phyloP scores from a whole-genome alignment of 2,888 invertebrate genomes.

The Melinaea menophilus region DNA sequence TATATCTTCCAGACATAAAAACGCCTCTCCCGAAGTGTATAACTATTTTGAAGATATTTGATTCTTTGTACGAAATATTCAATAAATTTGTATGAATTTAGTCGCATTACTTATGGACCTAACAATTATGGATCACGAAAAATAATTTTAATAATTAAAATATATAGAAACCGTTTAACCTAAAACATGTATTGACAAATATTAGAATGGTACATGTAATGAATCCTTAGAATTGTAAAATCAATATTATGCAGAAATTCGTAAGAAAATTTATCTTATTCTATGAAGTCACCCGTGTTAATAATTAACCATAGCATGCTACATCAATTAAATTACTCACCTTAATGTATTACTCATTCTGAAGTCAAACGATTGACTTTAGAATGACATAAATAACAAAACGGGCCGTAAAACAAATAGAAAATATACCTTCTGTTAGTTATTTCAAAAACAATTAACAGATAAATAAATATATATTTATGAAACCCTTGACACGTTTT shows the following conservation, averaged over 20 bases:
- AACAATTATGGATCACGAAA: too few species aligned
- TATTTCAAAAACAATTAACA: not conserved
- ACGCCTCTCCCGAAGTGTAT: too few species aligned
- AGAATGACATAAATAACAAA: conserved; percentile 22
- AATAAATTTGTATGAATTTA: too few species aligned
- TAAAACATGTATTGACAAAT: too few species aligned
- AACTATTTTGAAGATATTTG: too few species aligned
- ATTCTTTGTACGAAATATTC: too few species aligned
- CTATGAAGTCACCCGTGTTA: conserved; percentile 58
- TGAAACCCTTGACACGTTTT: conserved; percentile 4
- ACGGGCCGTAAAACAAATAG: not conserved
- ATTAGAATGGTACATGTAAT: too few species aligned
- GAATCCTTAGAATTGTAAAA: conserved; percentile 8
- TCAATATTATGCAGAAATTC: conserved; percentile 14
- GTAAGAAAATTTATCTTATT: conserved; percentile 29
- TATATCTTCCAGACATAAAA: too few species aligned
- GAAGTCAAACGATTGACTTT: conserved; percentile 46
- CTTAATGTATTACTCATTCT: conserved; percentile 58
- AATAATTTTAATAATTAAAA: too few species aligned
- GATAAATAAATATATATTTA: not conserved
- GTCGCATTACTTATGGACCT: too few species aligned
- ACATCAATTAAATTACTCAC: conserved; percentile 71
- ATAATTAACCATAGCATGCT: conserved; percentile 63
- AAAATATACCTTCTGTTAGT: not conserved
- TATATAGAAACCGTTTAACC: too few species aligned